These are phyloP conservation scores for Parnassius mnemosyne DNA, from an alignment of 2,888 invertebrate genomes.

Conservation along the genomic window DNA sequence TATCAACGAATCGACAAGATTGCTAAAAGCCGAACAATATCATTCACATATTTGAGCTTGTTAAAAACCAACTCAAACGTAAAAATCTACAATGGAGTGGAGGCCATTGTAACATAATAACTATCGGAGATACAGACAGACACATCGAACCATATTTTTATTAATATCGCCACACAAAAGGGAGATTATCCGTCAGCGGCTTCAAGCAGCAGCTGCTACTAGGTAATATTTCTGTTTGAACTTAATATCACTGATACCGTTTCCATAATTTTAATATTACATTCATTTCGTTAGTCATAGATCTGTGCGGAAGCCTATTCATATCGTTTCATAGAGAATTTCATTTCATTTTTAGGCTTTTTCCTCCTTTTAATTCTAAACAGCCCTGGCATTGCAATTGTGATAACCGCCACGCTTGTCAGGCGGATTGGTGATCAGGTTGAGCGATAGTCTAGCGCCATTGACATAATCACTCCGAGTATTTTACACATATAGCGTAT, in stretches of 20 bases:
- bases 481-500: too few species aligned
- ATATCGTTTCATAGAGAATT: too few species aligned
- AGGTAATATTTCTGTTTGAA: conserved; percentile 31
- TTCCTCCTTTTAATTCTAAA: too few species aligned
- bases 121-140: conserved; percentile 64
- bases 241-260: conserved; percentile 25
- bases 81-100: conserved; percentile 63
- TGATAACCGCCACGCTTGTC: too few species aligned
- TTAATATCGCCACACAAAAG: conserved; percentile 75
- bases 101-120: conserved; percentile 66
- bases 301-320: neutral
- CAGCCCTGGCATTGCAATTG: too few species aligned
- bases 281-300: conserved; percentile 15
- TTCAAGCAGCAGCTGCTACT: conserved; percentile 67
- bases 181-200: conserved; percentile 73
- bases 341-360: too few species aligned
- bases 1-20: conserved; percentile 24
- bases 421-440: too few species aligned
- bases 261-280: conserved; percentile 26
- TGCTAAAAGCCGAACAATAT: conserved; percentile 19
- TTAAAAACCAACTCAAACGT: conserved; percentile 66
- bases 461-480: too few species aligned
- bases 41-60: conserved; percentile 45
- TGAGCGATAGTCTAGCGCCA: too few species aligned
- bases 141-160: conserved; percentile 77